Evolutionary conservation across 2,113 vertebrate species (phyloP), one percentile per base, ranked within the genome.

Genomic region (Andinoacara biseriatus): DNA sequence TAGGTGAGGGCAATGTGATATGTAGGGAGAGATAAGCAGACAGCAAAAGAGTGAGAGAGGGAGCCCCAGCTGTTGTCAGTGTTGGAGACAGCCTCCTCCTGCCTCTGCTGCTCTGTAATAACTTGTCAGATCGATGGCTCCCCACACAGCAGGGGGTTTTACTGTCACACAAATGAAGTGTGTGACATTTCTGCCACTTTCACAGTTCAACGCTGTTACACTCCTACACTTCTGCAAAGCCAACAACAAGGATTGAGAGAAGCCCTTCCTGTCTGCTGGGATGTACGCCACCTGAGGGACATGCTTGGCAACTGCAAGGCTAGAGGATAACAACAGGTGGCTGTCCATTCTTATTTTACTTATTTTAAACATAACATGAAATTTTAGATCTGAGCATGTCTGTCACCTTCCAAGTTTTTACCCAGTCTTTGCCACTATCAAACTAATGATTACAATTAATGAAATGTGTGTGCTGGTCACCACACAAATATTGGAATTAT

Each of bases 91-190:
- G 31, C 77, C 82, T 31, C 74, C 74, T 83, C 75, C 91, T 69
- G 83, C 89, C 91, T 72, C 69, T 74, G 80, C 92, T 91, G 80
- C 87, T 86, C 91, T 89, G 80, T 88, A 94, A 90, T 94, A 91
- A 92, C 91, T 91, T 91, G 94, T 95, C 94, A 94, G 89, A 95
- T 95, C 78, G 92, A 91, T 92, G 67, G 61, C 83, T 95, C 92
- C 94, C 90, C 58, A 78, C 90, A 91, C 86, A 93, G 89, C 83
- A 35, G 46, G 38, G 46, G 87, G 26, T 26, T 33, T 91, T 91
- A 81, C 94, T 77, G 90, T 87, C 49, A 7, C 77, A 40, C 87
- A 90, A 90, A 89, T 89, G 91, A 90, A 92, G 91, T 75, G 29
- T 83, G 89, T 94, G 94, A 92, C 93, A 92, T 93, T 92, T 90